Percentiles rank a stretch among this genome's conserved stretches.
phyloP scores from a whole-genome alignment of 2,113 vertebrate species.

The Vicugna pacos region DNA sequence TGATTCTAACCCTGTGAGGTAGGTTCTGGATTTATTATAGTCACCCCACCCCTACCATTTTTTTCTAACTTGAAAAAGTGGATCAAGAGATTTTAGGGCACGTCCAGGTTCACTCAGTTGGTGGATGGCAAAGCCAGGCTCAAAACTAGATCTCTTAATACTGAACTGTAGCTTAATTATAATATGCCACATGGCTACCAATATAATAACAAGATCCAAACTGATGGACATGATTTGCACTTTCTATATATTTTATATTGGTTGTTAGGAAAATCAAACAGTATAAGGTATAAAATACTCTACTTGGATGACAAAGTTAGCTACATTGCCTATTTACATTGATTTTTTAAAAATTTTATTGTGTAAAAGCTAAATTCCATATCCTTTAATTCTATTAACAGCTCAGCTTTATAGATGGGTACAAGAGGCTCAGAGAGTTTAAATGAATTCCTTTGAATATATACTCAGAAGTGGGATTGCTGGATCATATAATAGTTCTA shows the following conservation, averaged over 20 bases:
- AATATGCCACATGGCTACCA: neutral
- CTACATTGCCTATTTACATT: neutral
- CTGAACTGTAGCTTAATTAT: neutral
- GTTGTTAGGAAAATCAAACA: neutral
- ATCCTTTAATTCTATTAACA: neutral
- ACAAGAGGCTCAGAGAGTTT: neutral
- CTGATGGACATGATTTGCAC: neutral
- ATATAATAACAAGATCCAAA: neutral
- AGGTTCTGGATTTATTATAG: neutral
- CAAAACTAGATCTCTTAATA: neutral
- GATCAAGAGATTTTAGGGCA: neutral
- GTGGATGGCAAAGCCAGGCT: neutral
- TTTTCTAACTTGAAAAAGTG: neutral
- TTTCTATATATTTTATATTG: neutral
- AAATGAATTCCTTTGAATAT: neutral
- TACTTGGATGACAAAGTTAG: neutral
- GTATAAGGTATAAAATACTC: neutral
- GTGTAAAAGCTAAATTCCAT: neutral
- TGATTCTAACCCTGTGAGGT: neutral
- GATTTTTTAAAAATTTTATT: neutral
- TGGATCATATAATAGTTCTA: neutral
- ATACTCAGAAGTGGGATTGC: neutral
- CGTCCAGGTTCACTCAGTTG: neutral
- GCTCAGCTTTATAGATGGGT: neutral
- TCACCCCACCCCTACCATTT: rapidly evolving